These are phyloP conservation scores for Diprion similis DNA, from an alignment of 1,140 invertebrate species.

Conservation along the genomic window DNA sequence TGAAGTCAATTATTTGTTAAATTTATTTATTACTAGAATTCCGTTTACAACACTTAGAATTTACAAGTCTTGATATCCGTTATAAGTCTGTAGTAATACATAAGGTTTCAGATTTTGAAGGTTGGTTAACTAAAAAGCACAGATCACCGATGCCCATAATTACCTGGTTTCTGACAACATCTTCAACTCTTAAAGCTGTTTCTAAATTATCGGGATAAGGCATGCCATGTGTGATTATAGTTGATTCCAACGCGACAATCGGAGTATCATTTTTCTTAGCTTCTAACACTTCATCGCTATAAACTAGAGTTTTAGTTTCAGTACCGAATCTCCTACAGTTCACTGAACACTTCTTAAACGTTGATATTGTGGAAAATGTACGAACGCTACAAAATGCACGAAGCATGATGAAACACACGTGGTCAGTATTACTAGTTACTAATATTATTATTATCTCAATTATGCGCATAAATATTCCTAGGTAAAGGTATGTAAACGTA, in stretches of 20 bases:
- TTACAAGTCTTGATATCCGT: too few species aligned
- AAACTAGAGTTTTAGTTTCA: constrained; percentile 19
- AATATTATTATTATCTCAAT: too few species aligned
- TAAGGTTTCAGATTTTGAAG: not conserved
- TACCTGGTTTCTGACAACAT: constrained; percentile 75
- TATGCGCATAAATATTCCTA: too few species aligned
- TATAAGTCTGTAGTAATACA: too few species aligned
- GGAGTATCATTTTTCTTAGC: constrained; percentile 69
- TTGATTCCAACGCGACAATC: constrained; percentile 94
- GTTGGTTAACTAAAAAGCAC: not conserved
- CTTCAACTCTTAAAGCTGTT: constrained; percentile 84
- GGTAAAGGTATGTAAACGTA: too few species aligned
- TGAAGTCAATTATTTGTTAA: too few species aligned
- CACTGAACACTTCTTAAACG: not conserved
- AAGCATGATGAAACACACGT: not conserved
- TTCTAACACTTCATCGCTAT: constrained; percentile 62
- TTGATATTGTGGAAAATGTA: not conserved
- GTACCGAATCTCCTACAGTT: not conserved
- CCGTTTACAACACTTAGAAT: too few species aligned
- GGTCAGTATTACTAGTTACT: not conserved
- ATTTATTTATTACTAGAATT: too few species aligned
- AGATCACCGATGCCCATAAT: constrained; percentile 27
- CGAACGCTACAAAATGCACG: not conserved
- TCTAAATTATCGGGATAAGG: constrained; percentile 91
- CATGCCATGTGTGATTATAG: constrained; percentile 99